A percentile compares a stretch with the other conserved stretches of the same genome.
Conservation (phyloP, 2,113 vertebrate species). For the Rhinolophus ferrumequinum region DNA sequence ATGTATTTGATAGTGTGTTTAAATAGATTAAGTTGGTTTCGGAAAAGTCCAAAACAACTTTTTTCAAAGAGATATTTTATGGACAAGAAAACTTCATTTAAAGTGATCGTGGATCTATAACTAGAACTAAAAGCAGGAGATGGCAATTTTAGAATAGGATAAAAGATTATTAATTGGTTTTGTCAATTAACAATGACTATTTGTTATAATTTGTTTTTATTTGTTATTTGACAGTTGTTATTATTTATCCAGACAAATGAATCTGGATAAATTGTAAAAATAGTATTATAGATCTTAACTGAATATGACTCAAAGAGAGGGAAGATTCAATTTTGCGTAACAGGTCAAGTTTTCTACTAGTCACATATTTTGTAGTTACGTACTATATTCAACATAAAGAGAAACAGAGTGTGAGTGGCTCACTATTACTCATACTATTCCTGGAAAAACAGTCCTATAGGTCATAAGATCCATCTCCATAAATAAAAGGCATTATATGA, state of each 20-base stretch:
- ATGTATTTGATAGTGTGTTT: neutral
- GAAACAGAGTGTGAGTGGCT: neutral
- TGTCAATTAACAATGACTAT: neutral
- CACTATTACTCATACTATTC: neutral
- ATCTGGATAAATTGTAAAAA: neutral
- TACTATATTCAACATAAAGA: neutral
- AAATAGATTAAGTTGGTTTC: neutral
- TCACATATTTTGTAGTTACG: neutral
- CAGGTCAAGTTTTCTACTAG: neutral
- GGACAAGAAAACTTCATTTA: neutral
- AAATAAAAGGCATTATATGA: neutral
- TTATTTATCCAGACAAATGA: neutral
- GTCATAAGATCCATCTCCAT: neutral
- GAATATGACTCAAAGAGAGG: neutral
- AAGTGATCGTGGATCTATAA: neutral
- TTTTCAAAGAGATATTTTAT: constrained; percentile 9
- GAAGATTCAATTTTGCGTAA: neutral
- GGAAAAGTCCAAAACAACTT: neutral
- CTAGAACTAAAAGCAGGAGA: neutral
- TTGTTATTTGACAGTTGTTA: neutral
- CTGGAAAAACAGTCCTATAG: neutral
- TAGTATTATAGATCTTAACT: neutral
- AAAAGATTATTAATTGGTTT: neutral
- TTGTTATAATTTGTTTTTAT: neutral
- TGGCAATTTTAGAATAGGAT: neutral